A percentile compares a stretch with the other conserved stretches of the same genome.
Evolutionary conservation across 2,113 vertebrate genomes (phyloP).

Genomic region (Theristicus caerulescens): DNA sequence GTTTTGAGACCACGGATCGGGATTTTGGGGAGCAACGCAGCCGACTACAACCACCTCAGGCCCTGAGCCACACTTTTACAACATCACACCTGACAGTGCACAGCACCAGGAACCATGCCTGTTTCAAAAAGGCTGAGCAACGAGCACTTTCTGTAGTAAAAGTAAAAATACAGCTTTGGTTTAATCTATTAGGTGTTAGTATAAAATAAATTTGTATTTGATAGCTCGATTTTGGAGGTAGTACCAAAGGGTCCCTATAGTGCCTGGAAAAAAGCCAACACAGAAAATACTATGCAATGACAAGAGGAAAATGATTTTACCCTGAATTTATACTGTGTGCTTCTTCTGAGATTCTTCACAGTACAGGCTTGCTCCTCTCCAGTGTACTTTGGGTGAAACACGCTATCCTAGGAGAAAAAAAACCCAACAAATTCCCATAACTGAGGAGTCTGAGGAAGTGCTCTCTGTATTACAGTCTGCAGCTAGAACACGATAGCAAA

Average conservation of each 20-base stretch:
- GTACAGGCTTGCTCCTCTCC: slow-evolving; percentile 96
- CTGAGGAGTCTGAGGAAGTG: background rate
- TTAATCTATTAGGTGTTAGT: background rate
- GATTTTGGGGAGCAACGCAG: background rate
- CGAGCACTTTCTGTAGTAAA: background rate
- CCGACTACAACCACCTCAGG: rapidly evolving
- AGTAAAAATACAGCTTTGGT: background rate
- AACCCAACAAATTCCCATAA: background rate
- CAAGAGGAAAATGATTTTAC: slow-evolving; percentile 69
- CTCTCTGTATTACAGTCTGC: background rate
- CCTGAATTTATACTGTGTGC: slow-evolving; percentile 99
- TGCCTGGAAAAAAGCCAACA: background rate
- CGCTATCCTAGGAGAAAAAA: slow-evolving; percentile 81
- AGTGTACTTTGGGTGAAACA: slow-evolving; percentile 97
- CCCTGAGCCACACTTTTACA: background rate
- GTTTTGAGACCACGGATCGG: background rate
- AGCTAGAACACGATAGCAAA: background rate
- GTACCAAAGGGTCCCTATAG: background rate
- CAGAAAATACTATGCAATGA: background rate
- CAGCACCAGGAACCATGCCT: background rate
- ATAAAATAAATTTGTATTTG: background rate
- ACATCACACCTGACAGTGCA: background rate
- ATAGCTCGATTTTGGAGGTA: background rate
- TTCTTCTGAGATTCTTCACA: slow-evolving; percentile 96
- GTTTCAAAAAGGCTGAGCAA: background rate